Conservation (phyloP, 2,113 vertebrate species). For the Panthera uncia region DNA sequence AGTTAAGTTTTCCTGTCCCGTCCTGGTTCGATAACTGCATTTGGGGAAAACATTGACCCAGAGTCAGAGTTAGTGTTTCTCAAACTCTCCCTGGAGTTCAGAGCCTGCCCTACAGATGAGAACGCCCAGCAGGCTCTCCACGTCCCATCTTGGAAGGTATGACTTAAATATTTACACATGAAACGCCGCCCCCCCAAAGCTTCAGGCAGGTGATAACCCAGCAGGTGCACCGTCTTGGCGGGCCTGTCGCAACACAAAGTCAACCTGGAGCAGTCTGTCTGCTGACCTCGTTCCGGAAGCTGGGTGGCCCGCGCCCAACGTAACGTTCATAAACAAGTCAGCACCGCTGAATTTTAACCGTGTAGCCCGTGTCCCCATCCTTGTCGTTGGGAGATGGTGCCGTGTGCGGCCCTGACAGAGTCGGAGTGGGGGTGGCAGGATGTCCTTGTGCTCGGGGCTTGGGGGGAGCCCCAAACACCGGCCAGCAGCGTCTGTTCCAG, state of each 20-base stretch:
- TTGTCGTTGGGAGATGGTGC: too few relatives aligned
- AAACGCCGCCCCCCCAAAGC: not conserved
- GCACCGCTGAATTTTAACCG: not conserved
- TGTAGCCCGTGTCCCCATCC: rapidly evolving
- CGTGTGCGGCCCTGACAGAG: too few relatives aligned
- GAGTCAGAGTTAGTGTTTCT: too few relatives aligned
- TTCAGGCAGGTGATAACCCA: rapidly evolving
- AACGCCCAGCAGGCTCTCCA: not conserved
- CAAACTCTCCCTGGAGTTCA: not conserved
- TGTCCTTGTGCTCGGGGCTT: rapidly evolving
- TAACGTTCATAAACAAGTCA: too few relatives aligned
- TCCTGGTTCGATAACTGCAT: rapidly evolving
- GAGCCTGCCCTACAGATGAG: too few relatives aligned
- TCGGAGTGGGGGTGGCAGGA: rapidly evolving
- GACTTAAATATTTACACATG: rapidly evolving
- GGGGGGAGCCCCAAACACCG: rapidly evolving
- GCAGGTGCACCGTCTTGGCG: rapidly evolving
- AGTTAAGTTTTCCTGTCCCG: rapidly evolving
- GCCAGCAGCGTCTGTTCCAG: rapidly evolving
- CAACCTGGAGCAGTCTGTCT: not conserved
- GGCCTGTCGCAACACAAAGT: not conserved
- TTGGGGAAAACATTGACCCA: not conserved
- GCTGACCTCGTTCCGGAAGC: not conserved
- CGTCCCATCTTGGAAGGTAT: not conserved
- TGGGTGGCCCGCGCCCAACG: not conserved